Evolutionary conservation across 2,888 invertebrate genomes (phyloP).

Genomic region (Ligdia adustata): DNA sequence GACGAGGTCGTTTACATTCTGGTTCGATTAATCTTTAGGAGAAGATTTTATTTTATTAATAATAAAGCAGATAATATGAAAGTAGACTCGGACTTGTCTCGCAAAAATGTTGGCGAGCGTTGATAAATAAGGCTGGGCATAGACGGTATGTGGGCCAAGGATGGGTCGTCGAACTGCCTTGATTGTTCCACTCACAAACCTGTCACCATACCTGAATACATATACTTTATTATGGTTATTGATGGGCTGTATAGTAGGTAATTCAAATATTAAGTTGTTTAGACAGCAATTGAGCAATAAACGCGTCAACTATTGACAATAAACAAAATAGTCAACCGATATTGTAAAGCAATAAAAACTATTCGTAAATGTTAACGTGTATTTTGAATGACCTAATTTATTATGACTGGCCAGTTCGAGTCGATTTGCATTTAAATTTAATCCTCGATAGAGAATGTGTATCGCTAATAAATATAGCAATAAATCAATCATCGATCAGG

Average conservation of each 20-base stretch:
- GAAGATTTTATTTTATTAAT: no score
- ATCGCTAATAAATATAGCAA: slow-evolving; percentile 20
- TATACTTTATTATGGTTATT: no score
- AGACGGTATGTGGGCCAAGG: slow-evolving; percentile 57
- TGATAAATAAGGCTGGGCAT: slow-evolving; percentile 22
- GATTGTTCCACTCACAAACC: not conserved
- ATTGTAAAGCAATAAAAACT: no score
- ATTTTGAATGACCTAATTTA: slow-evolving; percentile 6
- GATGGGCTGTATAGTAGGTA: no score
- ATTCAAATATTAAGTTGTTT: no score
- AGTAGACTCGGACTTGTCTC: slow-evolving; percentile 6
- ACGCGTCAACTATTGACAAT: not conserved
- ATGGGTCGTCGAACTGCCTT: slow-evolving; percentile 43
- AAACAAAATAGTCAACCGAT: not conserved
- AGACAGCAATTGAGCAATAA: slow-evolving; percentile 15
- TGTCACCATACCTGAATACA: slow-evolving; percentile 9
- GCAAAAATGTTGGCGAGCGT: slow-evolving; percentile 11
- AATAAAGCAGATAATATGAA: slow-evolving; percentile 4
- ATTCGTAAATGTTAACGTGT: not conserved
- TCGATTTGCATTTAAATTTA: slow-evolving; percentile 20
- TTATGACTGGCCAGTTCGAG: not conserved
- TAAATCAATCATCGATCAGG: slow-evolving; percentile 32
- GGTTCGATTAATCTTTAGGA: no score
- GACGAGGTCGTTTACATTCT: no score
- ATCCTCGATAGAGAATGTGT: slow-evolving; percentile 18